Evolutionary conservation across 2,888 invertebrate species (phyloP).

Genomic region (Drosophila eohydei): DNA sequence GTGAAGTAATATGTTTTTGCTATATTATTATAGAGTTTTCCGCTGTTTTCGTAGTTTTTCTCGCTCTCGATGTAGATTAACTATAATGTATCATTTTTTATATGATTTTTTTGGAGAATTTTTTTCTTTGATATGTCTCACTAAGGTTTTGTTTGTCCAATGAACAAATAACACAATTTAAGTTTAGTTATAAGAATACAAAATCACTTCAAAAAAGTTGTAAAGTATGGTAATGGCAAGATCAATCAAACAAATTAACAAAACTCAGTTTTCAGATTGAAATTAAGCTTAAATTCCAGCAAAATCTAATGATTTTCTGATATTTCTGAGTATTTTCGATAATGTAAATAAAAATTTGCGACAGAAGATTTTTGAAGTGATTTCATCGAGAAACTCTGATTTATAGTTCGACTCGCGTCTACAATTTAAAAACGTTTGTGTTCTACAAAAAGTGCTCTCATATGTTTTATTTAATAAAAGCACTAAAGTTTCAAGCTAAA

Average conservation of each 20-base stretch:
- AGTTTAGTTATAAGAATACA: constrained; percentile 43
- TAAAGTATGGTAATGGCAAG: constrained; percentile 10
- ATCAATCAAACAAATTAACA: neutral
- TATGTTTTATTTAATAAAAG: neutral
- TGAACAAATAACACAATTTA: constrained; percentile 65
- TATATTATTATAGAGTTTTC: constrained; percentile 60
- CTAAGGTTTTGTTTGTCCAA: constrained; percentile 57
- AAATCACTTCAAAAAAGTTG: constrained; percentile 63
- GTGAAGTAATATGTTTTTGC: constrained; percentile 57
- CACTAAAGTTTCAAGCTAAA: constrained; percentile 19
- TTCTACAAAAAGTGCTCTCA: constrained; percentile 10
- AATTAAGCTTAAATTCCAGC: neutral
- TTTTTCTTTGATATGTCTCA: constrained; percentile 45
- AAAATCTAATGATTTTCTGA: neutral
- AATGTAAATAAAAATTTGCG: neutral
- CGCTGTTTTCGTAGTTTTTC: constrained; percentile 48
- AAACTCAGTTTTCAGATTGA: neutral
- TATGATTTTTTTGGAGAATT: constrained; percentile 10
- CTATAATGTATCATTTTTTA: constrained; percentile 64
- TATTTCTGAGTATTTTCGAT: neutral
- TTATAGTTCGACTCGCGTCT: constrained; percentile 6
- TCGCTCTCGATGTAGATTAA: constrained; percentile 47
- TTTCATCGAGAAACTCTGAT: constrained; percentile 17
- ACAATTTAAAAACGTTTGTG: neutral
- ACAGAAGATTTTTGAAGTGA: constrained; percentile 43